phyloP scores from a whole-genome alignment of 2,113 vertebrate genomes.

The Regulus satrapa region DNA sequence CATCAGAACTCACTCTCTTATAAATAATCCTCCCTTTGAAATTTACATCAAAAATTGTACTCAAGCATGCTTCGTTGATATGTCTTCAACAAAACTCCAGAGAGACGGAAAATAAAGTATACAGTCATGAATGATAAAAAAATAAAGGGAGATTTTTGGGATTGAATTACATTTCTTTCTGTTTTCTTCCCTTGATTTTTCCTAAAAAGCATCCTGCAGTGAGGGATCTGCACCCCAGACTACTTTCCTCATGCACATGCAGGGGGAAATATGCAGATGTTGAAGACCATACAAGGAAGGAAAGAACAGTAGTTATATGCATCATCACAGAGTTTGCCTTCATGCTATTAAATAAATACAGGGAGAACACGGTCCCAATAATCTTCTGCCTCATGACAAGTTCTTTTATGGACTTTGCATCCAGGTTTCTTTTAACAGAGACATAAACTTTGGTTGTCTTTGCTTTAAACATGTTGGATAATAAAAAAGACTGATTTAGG shows the following conservation, averaged over 20 bases:
- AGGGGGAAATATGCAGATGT: accelerated
- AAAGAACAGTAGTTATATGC: background rate
- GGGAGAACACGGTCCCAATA: background rate
- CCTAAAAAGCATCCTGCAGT: background rate
- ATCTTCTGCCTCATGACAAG: accelerated
- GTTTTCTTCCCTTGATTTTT: background rate
- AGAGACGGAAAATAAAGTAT: background rate
- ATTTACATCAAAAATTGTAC: background rate
- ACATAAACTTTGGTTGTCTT: background rate
- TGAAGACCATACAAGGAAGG: background rate
- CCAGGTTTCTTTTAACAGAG: background rate
- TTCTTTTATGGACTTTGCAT: background rate
- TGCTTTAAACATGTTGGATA: background rate
- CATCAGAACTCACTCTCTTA: background rate
- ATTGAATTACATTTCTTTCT: background rate
- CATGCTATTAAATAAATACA: background rate
- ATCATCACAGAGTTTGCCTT: background rate
- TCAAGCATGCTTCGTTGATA: background rate
- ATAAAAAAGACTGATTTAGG: background rate
- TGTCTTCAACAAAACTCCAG: background rate
- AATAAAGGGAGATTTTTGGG: background rate
- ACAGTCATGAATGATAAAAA: background rate
- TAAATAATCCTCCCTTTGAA: background rate
- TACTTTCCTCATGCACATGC: background rate
- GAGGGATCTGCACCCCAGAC: background rate